These are phyloP conservation scores for Noctua comes DNA, from an alignment of 2,888 invertebrate species.

Conservation along the genomic window DNA sequence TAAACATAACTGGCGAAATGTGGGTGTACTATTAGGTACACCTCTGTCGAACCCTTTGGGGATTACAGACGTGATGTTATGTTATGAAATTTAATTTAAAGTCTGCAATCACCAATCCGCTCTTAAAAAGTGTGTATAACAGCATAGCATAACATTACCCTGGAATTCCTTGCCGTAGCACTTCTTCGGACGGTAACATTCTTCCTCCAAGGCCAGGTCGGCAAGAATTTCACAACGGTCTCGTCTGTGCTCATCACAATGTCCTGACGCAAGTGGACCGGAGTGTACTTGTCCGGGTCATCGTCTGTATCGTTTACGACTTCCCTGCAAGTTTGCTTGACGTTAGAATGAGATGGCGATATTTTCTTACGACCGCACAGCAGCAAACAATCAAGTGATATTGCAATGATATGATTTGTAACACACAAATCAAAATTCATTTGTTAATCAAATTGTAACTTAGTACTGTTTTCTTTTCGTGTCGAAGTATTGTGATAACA, in stretches of 20 bases:
- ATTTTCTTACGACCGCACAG: background rate
- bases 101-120: too few species aligned
- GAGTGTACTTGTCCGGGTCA: constrained; percentile 65
- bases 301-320: constrained; percentile 76
- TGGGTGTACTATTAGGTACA: too few species aligned
- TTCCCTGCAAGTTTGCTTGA: constrained; percentile 71
- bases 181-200: constrained; percentile 59
- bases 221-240: constrained; percentile 74
- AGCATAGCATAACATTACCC: constrained; percentile 39
- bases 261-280: constrained; percentile 76
- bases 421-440: too few species aligned
- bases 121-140: background rate
- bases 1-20: too few species aligned
- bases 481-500: too few species aligned
- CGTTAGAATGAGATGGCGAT: constrained; percentile 13
- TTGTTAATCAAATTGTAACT: too few species aligned
- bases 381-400: background rate
- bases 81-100: too few species aligned
- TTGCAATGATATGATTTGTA: background rate
- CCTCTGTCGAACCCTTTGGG: too few species aligned
- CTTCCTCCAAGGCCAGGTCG: constrained; percentile 82
- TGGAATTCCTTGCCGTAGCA: constrained; percentile 73
- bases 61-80: too few species aligned
- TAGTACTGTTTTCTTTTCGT: too few species aligned
- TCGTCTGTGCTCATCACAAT: constrained; percentile 76